phyloP scores from a whole-genome alignment of 1,140 invertebrate species.

The Drosophila watanabei region DNA sequence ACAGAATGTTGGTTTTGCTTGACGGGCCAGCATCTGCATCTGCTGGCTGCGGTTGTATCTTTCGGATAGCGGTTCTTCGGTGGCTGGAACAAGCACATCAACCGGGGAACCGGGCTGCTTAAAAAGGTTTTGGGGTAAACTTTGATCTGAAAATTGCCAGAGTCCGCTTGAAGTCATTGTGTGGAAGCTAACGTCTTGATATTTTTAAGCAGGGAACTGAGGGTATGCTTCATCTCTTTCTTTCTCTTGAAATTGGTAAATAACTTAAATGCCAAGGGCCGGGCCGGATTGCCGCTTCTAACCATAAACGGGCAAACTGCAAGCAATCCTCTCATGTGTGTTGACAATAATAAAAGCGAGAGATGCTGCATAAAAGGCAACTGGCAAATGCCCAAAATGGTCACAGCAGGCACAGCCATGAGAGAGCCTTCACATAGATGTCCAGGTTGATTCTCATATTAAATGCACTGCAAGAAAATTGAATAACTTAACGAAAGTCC shows the following conservation, averaged over 20 bases:
- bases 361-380: conserved; percentile 70
- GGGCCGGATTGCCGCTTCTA: conserved; percentile 47
- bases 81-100: conserved; percentile 42
- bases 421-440: conserved; percentile 30
- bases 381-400: conserved; percentile 76
- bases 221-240: conserved; percentile 15
- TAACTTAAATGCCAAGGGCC: conserved; percentile 50
- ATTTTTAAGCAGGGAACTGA: not conserved
- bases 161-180: conserved; percentile 28
- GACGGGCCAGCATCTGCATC: conserved; percentile 16
- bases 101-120: conserved; percentile 26
- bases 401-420: conserved; percentile 44
- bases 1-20: conserved; percentile 36
- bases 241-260: conserved; percentile 19
- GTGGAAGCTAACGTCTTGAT: conserved; percentile 8
- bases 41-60: conserved; percentile 39
- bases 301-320: conserved; percentile 67
- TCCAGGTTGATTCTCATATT: conserved; percentile 12
- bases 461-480: conserved; percentile 5
- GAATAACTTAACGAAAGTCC: not conserved
- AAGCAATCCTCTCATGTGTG: conserved; percentile 25
- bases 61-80: conserved; percentile 35
- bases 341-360: conserved; percentile 67
- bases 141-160: conserved; percentile 59
- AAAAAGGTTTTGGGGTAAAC: conserved; percentile 67